A percentile compares a stretch with the other conserved stretches of the same genome.
Conservation (phyloP, 1,140 invertebrate genomes). For the Scylla paramamosain region DNA sequence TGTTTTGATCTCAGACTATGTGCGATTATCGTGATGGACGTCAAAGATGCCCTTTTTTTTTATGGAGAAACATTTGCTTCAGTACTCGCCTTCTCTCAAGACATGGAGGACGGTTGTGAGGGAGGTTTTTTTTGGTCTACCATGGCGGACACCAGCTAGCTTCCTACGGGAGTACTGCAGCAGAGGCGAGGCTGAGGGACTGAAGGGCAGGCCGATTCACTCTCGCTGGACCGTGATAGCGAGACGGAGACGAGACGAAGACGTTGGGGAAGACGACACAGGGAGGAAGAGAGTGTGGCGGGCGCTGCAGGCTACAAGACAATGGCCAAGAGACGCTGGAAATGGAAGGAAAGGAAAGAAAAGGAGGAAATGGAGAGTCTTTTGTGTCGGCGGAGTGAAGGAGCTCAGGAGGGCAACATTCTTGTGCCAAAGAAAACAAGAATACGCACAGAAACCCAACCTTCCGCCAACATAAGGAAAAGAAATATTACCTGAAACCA, state of each 20-base stretch:
- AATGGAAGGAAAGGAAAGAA: conserved; percentile 14
- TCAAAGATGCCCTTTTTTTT: not conserved
- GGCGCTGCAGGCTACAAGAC: not conserved
- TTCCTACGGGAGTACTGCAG: not conserved
- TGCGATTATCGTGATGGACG: not conserved
- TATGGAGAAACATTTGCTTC: not conserved
- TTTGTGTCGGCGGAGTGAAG: not conserved
- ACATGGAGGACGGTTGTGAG: not conserved
- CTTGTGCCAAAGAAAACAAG: not conserved
- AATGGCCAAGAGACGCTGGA: not conserved
- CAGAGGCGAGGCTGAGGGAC: not conserved
- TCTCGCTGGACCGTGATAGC: too few species aligned
- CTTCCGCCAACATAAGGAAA: not conserved
- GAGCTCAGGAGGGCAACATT: conserved; percentile 18
- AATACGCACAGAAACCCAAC: not conserved
- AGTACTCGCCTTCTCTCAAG: not conserved
- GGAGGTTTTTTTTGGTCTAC: not conserved
- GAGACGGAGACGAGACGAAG: not conserved
- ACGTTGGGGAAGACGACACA: not conserved
- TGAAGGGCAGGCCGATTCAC: not conserved
- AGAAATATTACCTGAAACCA: not conserved
- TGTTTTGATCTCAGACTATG: not conserved
- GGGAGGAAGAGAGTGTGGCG: not conserved
- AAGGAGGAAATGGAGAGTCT: not conserved
- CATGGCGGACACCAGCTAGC: not conserved